Percentiles rank a stretch among this genome's conserved stretches.
Conservation (phyloP, 1,140 invertebrate species). For the Zaprionus nigranus region DNA sequence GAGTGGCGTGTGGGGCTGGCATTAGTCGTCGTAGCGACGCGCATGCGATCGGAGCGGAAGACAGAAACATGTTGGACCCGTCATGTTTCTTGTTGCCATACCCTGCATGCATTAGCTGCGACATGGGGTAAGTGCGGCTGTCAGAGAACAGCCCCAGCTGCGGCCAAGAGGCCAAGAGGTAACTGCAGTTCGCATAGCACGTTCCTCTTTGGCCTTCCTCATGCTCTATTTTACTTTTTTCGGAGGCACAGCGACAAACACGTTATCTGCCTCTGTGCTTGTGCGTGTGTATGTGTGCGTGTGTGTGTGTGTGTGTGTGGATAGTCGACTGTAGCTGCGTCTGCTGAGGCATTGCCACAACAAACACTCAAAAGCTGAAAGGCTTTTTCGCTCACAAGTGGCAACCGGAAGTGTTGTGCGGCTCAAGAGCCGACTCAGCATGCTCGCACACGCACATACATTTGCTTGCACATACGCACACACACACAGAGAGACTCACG, state of each 20-base stretch:
- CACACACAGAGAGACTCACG: neutral
- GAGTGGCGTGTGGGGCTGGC: constrained; percentile 38
- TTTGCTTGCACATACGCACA: constrained; percentile 12
- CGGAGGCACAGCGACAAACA: constrained; percentile 16
- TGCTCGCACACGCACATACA: constrained; percentile 45
- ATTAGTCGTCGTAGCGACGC: constrained; percentile 39
- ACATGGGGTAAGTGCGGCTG: neutral
- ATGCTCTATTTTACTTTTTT: neutral
- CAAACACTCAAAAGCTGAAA: constrained; percentile 72
- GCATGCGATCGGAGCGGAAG: constrained; percentile 48
- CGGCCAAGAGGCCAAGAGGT: neutral
- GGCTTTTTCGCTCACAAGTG: constrained; percentile 78
- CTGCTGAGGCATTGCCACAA: constrained; percentile 64
- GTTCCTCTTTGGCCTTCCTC: neutral
- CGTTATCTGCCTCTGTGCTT: neutral
- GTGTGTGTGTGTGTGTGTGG: constrained; percentile 15
- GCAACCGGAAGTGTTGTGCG: constrained; percentile 81
- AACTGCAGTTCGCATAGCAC: neutral
- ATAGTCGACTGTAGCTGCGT: constrained; percentile 25
- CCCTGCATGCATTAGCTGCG: constrained; percentile 13
- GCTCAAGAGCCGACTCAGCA: constrained; percentile 75
- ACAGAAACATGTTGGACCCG: constrained; percentile 42
- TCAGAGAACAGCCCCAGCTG: neutral
- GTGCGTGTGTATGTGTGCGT: neutral
- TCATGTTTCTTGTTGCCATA: constrained; percentile 43